These are phyloP conservation scores for Scartelaos histophorus DNA, from an alignment of 2,113 vertebrate genomes.

Conservation along the genomic window DNA sequence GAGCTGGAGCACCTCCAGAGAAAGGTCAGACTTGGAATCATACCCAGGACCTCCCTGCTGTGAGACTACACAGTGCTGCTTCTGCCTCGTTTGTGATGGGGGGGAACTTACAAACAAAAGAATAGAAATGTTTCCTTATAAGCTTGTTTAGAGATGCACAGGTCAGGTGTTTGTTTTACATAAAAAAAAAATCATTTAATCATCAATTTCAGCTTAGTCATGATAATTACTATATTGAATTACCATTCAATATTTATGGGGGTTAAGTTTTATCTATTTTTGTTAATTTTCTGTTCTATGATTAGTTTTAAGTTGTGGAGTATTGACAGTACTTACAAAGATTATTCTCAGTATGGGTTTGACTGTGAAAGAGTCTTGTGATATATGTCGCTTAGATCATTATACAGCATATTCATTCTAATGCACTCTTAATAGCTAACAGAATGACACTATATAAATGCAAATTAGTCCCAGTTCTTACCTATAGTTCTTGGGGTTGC, in stretches of 20 bases:
- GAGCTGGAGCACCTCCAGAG: slow-evolving; percentile 1
- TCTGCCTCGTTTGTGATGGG: background rate
- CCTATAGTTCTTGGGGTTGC: slow-evolving; percentile 31
- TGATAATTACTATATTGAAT: no score
- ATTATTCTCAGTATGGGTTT: slow-evolving; percentile 34
- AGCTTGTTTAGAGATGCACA: no score
- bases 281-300: no score
- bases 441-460: slow-evolving; percentile 60
- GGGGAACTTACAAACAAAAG: background rate
- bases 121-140: background rate
- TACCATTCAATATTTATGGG: no score
- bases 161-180: no score
- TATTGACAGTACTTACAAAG: slow-evolving; percentile 19
- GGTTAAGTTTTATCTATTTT: no score
- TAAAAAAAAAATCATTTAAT: no score
- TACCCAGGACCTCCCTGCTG: background rate
- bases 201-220: no score
- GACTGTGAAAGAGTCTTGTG: slow-evolving; percentile 32
- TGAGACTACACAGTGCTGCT: background rate
- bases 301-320: no score
- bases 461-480: slow-evolving; percentile 40
- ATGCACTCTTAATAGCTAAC: slow-evolving; percentile 49
- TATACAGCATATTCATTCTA: slow-evolving; percentile 36
- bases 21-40: background rate
- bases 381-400: slow-evolving; percentile 49